A percentile compares a stretch with the other conserved stretches of the same genome.
Evolutionary conservation across 2,797 vertebrate genomes (phyloP).

Genomic region (Zenarchopterus dispar): DNA sequence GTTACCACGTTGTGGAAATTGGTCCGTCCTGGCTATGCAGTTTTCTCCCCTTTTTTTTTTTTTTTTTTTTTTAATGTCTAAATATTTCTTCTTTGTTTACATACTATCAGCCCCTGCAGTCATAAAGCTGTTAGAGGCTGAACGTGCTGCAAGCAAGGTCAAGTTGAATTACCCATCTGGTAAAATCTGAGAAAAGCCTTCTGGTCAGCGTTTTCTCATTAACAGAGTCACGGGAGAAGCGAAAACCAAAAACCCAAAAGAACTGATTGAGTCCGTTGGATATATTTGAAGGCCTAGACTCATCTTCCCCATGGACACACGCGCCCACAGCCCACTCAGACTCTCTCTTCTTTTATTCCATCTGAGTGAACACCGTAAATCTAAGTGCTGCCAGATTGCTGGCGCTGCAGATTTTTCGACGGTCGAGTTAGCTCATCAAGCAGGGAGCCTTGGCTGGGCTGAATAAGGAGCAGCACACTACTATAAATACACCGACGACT

Average conservation of each 20-base stretch:
- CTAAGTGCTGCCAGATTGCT: slow-evolving; percentile 75
- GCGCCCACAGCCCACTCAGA: slow-evolving; percentile 31
- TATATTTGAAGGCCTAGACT: slow-evolving; percentile 35
- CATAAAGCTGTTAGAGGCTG: slow-evolving; percentile 11
- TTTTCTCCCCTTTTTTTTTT: no score
- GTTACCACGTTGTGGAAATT: neutral
- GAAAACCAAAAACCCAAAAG: slow-evolving; percentile 26
- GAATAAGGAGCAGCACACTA: slow-evolving; percentile 49
- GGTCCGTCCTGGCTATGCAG: neutral
- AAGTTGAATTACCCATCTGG: slow-evolving; percentile 41
- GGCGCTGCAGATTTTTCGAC: slow-evolving; percentile 73
- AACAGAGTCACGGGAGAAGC: slow-evolving; percentile 27
- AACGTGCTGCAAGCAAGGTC: slow-evolving; percentile 40
- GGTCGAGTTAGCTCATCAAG: slow-evolving; percentile 56
- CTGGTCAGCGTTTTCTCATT: slow-evolving; percentile 33
- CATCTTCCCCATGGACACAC: slow-evolving; percentile 44
- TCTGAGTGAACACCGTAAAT: slow-evolving; percentile 82
- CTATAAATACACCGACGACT: slow-evolving; percentile 65
- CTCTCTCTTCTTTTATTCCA: slow-evolving; percentile 73
- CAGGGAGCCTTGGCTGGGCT: slow-evolving; percentile 46
- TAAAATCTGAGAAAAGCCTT: slow-evolving; percentile 39
- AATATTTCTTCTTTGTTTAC: slow-evolving; percentile 27
- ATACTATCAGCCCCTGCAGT: slow-evolving; percentile 21
- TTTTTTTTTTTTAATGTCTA: no score
- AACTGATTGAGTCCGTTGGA: slow-evolving; percentile 61